Conservation (phyloP, 2,797 vertebrate species). For the Natrix natrix region DNA sequence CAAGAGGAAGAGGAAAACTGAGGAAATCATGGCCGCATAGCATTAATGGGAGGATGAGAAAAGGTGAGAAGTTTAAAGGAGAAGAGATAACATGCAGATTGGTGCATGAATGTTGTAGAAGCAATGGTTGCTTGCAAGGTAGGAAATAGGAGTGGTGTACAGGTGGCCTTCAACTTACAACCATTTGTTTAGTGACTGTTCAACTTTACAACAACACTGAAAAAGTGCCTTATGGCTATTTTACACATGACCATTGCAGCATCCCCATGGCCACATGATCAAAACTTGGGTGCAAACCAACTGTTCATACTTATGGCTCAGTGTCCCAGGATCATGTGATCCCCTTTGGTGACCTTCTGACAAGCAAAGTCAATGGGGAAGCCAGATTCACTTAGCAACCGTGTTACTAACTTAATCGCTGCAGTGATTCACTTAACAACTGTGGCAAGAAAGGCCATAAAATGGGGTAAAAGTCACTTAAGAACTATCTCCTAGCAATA, state of each 20-base stretch:
- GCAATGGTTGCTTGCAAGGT: neutral
- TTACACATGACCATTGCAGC: neutral
- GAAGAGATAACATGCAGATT: neutral
- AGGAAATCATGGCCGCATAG: neutral
- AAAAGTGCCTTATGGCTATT: neutral
- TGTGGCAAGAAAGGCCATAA: neutral
- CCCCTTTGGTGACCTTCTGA: neutral
- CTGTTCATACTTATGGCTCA: neutral
- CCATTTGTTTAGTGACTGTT: neutral
- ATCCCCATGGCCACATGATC: neutral
- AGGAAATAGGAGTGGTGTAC: neutral
- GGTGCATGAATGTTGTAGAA: neutral
- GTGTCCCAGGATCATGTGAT: neutral
- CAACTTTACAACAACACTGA: neutral
- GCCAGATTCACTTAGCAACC: neutral
- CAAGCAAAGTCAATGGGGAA: neutral
- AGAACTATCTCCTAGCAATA: neutral
- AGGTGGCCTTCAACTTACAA: neutral
- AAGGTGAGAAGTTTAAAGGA: neutral
- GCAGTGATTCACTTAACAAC: neutral
- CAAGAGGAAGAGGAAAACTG: neutral
- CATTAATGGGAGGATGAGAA: neutral
- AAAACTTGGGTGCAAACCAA: neutral
- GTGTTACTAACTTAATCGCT: neutral
- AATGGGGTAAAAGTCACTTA: neutral